These are phyloP conservation scores for roundworm (Caenorhabditis elegans) DNA, from an alignment of 1,140 invertebrate species.

Conservation along the genomic window DNA sequence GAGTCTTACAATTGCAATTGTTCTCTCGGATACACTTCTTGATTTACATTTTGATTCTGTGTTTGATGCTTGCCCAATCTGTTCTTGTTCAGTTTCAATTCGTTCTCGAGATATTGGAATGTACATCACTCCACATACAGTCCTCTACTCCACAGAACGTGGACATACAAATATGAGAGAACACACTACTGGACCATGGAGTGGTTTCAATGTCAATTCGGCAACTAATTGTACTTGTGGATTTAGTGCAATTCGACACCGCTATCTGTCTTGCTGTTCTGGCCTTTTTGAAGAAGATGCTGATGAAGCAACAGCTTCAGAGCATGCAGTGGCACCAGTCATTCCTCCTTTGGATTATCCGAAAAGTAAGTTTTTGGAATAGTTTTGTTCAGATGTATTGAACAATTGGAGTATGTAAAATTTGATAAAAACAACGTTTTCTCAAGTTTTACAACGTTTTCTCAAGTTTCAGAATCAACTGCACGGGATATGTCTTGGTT, in stretches of 20 bases:
- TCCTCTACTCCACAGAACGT: background rate
- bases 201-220: slow-evolving; percentile 36
- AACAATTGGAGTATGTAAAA: no score
- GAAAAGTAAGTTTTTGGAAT: background rate
- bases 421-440: no score
- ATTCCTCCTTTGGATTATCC: background rate
- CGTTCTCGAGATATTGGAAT: slow-evolving; percentile 35
- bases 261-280: slow-evolving; percentile 40
- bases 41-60: slow-evolving; percentile 45
- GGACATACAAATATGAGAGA: background rate
- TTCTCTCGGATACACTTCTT: slow-evolving; percentile 44
- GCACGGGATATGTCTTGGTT: slow-evolving; percentile 4
- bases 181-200: slow-evolving; percentile 22
- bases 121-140: slow-evolving; percentile 32
- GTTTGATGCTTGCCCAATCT: slow-evolving; percentile 50
- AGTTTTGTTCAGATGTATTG: no score
- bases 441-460: no score
- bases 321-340: background rate
- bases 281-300: slow-evolving; percentile 50
- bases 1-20: background rate
- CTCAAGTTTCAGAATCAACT: background rate
- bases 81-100: slow-evolving; percentile 41
- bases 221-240: slow-evolving; percentile 39
- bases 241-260: slow-evolving; percentile 50
- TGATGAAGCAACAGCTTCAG: slow-evolving; percentile 42